Base-by-base conservation (phyloP, 2,797 vertebrate species). In the Sebastes ruberrimus region DNA sequence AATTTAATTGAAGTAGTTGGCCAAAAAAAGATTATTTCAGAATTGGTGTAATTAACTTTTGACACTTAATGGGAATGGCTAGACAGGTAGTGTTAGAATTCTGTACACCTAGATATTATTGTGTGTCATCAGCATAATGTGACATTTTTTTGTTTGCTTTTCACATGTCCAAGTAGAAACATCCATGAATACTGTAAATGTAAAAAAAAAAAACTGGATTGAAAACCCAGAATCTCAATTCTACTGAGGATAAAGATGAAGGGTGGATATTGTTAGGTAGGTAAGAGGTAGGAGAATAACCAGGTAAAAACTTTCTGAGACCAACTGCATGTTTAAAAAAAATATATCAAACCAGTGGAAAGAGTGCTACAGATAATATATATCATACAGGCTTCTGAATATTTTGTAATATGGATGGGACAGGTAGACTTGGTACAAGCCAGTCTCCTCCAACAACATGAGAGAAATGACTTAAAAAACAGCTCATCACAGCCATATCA, bases 401-500 rank as follows among this genome's bases (percentile, higher is more conserved):
- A 64, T 66, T 23, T 66, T 70, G 13, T 33, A 55, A 75, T 30
- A 69, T 14, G 23, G 20, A 20, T 6, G 28, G n/a, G 35, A 27
- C 13, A 42, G 69, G 49, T 76, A n/a, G 55, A 28, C 11, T 78
- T 67, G 3, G 67, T 28, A 23, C 27, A 76, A 68, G 67, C 77
- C 23, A 38, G 42, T 28, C 16, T 82, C 38, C 53, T 72, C 63
- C 10, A 59, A 42, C 46, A 75, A 42, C 61, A 61, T 27, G 13
- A 14, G 20, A 84, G 22, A 80, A 61, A 49, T 73, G 3, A 72
- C 49, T 69, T 60, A 23, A 71, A 84, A 90, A 90, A 79, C 35
- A 56, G 72, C 71, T 76, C 35, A 65, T 86, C 63, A 56, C n/a
- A 46, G 60, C 9, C 30, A 68, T 71, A 78, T 73, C 69, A 85